phyloP scores from a whole-genome alignment of 35 echinoderm and acorn worm species.

The Eucidaris tribuloides region DNA sequence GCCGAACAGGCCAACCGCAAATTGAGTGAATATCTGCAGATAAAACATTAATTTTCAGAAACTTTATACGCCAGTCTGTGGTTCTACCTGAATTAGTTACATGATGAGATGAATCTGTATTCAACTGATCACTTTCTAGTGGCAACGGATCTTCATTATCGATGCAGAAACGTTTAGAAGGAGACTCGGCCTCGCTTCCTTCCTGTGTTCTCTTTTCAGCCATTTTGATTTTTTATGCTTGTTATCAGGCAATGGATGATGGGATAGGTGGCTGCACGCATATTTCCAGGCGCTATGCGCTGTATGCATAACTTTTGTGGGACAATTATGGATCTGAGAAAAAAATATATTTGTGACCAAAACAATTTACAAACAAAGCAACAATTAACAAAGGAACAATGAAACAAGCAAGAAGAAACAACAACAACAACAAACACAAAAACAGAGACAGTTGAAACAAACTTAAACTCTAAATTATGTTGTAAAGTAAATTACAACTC shows the following conservation, averaged over 20 bases:
- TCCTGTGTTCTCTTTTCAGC: background rate
- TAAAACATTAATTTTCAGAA: background rate
- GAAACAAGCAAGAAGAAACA: too few relatives aligned
- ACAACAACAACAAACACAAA: too few relatives aligned
- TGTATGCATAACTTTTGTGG: too few relatives aligned
- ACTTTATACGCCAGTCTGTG: background rate
- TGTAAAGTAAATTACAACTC: too few relatives aligned
- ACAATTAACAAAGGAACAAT: too few relatives aligned
- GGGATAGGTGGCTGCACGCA: too few relatives aligned
- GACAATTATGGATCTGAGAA: too few relatives aligned
- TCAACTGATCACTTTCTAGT: background rate
- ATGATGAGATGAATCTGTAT: background rate
- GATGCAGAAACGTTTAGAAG: background rate
- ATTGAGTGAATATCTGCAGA: background rate
- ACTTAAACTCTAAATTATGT: too few relatives aligned
- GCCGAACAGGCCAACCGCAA: background rate
- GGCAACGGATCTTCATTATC: background rate
- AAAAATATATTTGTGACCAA: too few relatives aligned
- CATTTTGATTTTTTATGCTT: background rate
- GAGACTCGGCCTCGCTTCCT: background rate
- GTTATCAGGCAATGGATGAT: background rate
- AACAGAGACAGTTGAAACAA: too few relatives aligned
- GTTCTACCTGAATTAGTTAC: background rate
- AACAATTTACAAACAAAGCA: too few relatives aligned
- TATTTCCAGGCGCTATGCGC: too few relatives aligned